Base-by-base conservation (phyloP, 2,797 vertebrate genomes). In the Sarcoramphus papa region DNA sequence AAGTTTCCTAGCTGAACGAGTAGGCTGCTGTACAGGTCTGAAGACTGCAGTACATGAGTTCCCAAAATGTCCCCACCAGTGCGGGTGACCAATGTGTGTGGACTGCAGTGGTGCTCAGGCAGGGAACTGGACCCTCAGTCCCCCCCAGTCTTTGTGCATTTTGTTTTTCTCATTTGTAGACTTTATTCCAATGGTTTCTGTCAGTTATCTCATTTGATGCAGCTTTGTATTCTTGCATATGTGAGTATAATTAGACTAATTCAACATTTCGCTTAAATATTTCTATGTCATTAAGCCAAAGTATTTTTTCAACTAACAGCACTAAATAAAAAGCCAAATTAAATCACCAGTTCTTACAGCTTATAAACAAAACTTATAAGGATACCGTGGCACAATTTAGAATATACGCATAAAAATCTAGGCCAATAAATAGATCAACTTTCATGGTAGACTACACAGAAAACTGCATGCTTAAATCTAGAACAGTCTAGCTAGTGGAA, bases 341-440 rank as follows among this genome's bases (percentile, higher is more conserved):
- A 91, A 85, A 81, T 73, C 37, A 35, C 31, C 62, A 20, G 14
- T 74, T 92, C 64, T 68, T 85, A 51, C 23, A 81, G 76, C 59
- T 92, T 59, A 73, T 89, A 59, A 93, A 64, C 62, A 92, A 75
- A 85, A 53, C 40, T 82, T 86, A 3, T 2, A 69, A 75, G 72
- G 53, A 62, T 83, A 43, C 62, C 20, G 53, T 90, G 50, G 79
- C 83, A 88, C 47, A 54, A 37, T 50, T 94, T 86, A 72, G 54
- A 90, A n/a, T n/a, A 41, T 59, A 57, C 90, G 20, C 54, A 79
- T 72, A 76, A 92, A 93, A 95, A 97, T 96, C 85, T 96, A 95
- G 96, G 96, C 88, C 96, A 96, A 82, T 95, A 96, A 97, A 93
- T 95, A 96, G 96, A 96, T 95, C 96, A 95, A 3, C 92, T 91